Evolutionary conservation across 2,888 invertebrate genomes (phyloP).

Genomic region (Fabriciana adippe): DNA sequence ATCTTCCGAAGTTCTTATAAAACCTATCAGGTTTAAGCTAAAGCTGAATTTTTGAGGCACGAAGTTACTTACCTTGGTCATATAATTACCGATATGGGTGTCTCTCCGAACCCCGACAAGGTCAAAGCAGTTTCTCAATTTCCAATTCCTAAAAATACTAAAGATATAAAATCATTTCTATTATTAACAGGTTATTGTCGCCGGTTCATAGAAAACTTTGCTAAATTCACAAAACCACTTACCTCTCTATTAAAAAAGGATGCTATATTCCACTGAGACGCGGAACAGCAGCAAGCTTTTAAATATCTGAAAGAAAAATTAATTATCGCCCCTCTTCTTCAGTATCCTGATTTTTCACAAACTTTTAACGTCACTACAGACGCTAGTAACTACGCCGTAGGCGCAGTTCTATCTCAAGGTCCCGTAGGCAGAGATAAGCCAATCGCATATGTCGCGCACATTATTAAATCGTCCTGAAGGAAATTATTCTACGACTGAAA

Average conservation of each 20-base stretch:
- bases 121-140: too few species aligned
- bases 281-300: not conserved
- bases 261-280: not conserved
- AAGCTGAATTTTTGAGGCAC: too few species aligned
- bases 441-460: not conserved
- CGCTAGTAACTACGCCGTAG: not conserved
- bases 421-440: not conserved
- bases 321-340: not conserved
- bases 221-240: not conserved
- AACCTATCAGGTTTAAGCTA: too few species aligned
- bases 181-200: too few species aligned
- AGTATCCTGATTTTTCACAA: not conserved
- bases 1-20: too few species aligned
- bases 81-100: too few species aligned
- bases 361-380: not conserved
- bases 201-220: not conserved
- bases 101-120: too few species aligned
- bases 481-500: not conserved
- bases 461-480: not conserved
- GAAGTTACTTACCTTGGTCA: too few species aligned
- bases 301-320: not conserved
- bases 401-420: not conserved
- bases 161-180: too few species aligned
- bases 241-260: not conserved
- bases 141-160: too few species aligned